These are phyloP conservation scores for Gryon sp. DNA, from an alignment of 1,140 invertebrate species.

Conservation along the genomic window DNA sequence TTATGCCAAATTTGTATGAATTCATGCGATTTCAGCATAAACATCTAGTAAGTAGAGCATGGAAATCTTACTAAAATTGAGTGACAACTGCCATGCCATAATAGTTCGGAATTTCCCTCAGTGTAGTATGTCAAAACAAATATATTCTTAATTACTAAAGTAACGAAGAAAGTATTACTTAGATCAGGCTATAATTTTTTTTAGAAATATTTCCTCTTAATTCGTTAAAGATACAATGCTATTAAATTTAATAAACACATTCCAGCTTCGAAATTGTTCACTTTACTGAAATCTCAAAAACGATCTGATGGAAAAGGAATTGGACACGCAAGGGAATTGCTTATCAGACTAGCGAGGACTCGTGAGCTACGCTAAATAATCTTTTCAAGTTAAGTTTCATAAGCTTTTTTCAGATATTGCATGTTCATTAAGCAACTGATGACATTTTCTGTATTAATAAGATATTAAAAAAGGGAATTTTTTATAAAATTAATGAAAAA, in stretches of 20 bases:
- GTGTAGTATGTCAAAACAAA: no score
- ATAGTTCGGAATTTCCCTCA: no score
- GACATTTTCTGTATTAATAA: constrained; percentile 11
- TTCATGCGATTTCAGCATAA: no score
- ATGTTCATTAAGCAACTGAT: constrained; percentile 3
- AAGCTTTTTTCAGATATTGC: constrained; percentile 41
- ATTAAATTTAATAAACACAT: constrained; percentile 45
- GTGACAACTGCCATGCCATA: no score
- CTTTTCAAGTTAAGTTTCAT: constrained; percentile 43
- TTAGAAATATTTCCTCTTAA: no score
- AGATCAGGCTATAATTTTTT: no score
- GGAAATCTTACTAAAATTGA: no score
- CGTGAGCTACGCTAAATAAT: constrained; percentile 14
- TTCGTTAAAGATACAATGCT: constrained; percentile 30
- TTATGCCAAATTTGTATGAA: no score
- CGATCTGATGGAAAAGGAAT: constrained; percentile 54
- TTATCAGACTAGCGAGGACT: constrained; percentile 40
- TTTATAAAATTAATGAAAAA: constrained; percentile 16
- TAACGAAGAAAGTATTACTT: no score
- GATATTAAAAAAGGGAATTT: constrained; percentile 5
- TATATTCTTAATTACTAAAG: no score
- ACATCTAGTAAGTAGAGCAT: no score
- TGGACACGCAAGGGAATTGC: constrained; percentile 55
- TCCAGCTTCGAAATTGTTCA: constrained; percentile 35
- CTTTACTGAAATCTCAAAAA: constrained; percentile 50